phyloP scores from a whole-genome alignment of 2,888 invertebrate genomes.

The Microchrysa polita region DNA sequence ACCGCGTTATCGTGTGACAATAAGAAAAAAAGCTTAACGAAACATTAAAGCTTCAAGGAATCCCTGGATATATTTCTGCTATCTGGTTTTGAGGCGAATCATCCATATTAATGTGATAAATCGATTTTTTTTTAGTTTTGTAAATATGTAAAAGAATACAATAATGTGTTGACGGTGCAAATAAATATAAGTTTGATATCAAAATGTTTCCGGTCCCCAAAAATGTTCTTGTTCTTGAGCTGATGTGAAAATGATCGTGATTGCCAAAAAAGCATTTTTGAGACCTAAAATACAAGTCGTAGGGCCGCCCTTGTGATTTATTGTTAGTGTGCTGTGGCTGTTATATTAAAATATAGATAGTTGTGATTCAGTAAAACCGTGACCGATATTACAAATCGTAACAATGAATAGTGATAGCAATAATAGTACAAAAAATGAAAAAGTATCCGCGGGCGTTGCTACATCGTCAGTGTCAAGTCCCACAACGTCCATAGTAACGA shows the following conservation, averaged over 20 bases:
- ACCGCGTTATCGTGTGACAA: not conserved
- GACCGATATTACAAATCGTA: slow-evolving; percentile 51
- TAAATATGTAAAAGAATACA: not conserved
- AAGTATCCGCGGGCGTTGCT: slow-evolving; percentile 2
- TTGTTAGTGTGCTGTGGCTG: not conserved
- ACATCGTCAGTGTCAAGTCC: slow-evolving; percentile 47
- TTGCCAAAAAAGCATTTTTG: not conserved
- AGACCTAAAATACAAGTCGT: not conserved
- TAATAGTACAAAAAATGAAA: slow-evolving; percentile 46
- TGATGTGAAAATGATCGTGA: not conserved
- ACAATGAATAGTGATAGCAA: slow-evolving; percentile 60
- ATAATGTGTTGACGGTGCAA: not conserved
- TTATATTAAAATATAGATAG: not conserved
- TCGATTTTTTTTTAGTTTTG: slow-evolving; percentile 48
- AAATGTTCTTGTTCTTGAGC: slow-evolving; percentile 17
- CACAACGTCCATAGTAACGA: slow-evolving; percentile 48
- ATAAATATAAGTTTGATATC: not conserved
- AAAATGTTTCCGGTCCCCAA: too few relatives aligned
- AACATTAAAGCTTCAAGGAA: slow-evolving; percentile 16
- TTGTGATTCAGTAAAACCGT: too few relatives aligned
- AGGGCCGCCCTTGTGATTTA: too few relatives aligned
- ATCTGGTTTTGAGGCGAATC: not conserved
- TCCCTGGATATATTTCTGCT: slow-evolving; percentile 1
- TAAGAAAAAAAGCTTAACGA: slow-evolving; percentile 25
- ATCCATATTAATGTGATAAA: slow-evolving; percentile 42